Conservation (phyloP, 2,113 vertebrate genomes). For the Tretioscincus oriximinensis region DNA sequence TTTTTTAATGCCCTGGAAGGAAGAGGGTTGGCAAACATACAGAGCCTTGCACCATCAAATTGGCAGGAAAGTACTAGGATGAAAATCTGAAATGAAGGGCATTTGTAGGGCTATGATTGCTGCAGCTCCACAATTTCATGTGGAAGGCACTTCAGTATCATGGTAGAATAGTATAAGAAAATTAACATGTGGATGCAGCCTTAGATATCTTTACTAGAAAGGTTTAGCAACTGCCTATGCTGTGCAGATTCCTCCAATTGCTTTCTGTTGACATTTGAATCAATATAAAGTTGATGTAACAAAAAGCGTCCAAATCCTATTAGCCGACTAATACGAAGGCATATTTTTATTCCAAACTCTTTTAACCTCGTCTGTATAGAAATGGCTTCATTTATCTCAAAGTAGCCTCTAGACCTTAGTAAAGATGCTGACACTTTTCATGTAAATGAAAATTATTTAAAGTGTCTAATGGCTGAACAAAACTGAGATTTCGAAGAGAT, state of each 20-base stretch:
- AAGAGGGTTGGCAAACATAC: too few relatives aligned
- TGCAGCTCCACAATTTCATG: too few relatives aligned
- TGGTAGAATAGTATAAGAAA: too few relatives aligned
- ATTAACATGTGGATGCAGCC: too few relatives aligned
- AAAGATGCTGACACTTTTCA: neutral
- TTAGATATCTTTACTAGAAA: too few relatives aligned
- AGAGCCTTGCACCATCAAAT: too few relatives aligned
- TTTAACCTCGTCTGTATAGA: neutral
- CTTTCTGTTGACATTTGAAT: neutral
- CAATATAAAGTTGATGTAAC: slow-evolving; percentile 7
- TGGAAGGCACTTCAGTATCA: too few relatives aligned
- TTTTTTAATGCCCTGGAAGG: too few relatives aligned
- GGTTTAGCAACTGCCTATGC: too few relatives aligned
- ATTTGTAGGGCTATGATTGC: too few relatives aligned
- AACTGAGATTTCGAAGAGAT: slow-evolving; percentile 10
- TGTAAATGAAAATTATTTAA: slow-evolving; percentile 11
- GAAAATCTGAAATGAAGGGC: too few relatives aligned
- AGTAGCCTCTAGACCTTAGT: neutral
- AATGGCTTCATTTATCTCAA: neutral
- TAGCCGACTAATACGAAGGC: slow-evolving; percentile 7
- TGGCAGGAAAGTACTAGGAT: too few relatives aligned
- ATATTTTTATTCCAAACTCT: slow-evolving; percentile 6
- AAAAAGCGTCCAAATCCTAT: neutral
- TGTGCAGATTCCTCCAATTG: neutral
- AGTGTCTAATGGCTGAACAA: slow-evolving; percentile 1